phyloP scores from a whole-genome alignment of 2,113 vertebrate species.

The Erpornis zantholeuca region DNA sequence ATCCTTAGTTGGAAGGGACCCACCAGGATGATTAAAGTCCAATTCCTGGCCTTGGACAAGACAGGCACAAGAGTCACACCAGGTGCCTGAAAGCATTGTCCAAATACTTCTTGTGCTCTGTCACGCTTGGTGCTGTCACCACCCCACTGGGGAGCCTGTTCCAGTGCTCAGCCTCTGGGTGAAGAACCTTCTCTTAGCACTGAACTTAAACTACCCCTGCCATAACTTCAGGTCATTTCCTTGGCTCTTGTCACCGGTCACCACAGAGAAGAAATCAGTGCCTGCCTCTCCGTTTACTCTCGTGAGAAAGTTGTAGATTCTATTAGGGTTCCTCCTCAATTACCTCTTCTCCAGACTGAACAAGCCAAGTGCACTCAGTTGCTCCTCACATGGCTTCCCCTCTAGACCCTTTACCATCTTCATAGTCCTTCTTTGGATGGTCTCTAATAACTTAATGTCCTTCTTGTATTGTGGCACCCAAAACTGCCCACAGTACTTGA shows the following conservation, averaged over 20 bases:
- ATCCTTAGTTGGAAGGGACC: neutral
- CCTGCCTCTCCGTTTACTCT: neutral
- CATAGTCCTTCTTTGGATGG: neutral
- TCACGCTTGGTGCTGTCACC: neutral
- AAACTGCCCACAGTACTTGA: neutral
- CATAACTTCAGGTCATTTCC: neutral
- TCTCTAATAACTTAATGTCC: neutral
- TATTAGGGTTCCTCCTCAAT: accelerated
- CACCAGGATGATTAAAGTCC: neutral
- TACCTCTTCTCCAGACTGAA: neutral
- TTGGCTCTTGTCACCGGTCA: neutral
- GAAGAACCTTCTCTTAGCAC: neutral
- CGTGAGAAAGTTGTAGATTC: accelerated
- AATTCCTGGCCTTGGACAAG: neutral
- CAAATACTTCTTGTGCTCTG: neutral
- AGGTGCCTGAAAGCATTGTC: neutral
- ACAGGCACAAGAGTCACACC: too few relatives aligned
- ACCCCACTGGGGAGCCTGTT: neutral
- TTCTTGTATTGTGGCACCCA: neutral
- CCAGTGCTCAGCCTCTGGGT: neutral
- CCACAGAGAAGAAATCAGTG: too few relatives aligned
- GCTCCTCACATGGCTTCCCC: neutral
- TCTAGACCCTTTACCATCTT: neutral
- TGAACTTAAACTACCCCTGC: neutral
- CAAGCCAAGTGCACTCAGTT: neutral